Conservation (phyloP, 2,113 vertebrate species). For the Perca fluviatilis region DNA sequence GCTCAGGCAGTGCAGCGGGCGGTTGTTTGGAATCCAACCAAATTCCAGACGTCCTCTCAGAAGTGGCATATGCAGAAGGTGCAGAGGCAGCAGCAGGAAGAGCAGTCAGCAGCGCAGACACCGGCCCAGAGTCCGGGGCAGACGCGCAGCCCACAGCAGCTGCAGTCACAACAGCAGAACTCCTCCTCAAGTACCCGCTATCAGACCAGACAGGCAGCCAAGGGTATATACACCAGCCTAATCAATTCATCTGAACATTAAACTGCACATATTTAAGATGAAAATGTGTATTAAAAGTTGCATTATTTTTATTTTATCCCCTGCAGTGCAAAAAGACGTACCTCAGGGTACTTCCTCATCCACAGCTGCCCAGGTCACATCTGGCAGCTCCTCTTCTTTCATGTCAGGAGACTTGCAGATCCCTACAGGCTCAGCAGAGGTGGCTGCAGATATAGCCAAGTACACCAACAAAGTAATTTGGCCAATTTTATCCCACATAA, state of each 20-base stretch:
- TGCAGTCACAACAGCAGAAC: slow-evolving; percentile 73
- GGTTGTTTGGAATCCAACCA: slow-evolving; percentile 95
- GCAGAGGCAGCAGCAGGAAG: slow-evolving; percentile 90
- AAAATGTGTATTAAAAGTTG: neutral
- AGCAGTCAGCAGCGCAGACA: slow-evolving; percentile 75
- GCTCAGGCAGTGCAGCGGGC: slow-evolving; percentile 90
- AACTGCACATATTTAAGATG: neutral
- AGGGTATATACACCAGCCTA: slow-evolving; percentile 85
- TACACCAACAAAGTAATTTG: slow-evolving; percentile 94
- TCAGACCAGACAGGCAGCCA: slow-evolving; percentile 96
- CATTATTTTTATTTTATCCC: slow-evolving; percentile 5
- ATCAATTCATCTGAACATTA: neutral
- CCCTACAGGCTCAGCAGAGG: slow-evolving; percentile 94
- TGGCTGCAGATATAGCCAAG: slow-evolving; percentile 97
- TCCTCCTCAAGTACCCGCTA: slow-evolving; percentile 94
- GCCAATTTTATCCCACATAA: neutral
- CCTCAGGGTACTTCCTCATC: slow-evolving; percentile 90
- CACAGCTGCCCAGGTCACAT: slow-evolving; percentile 87
- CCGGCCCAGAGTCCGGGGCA: slow-evolving; percentile 69
- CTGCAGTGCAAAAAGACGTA: slow-evolving; percentile 93
- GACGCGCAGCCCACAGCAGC: slow-evolving; percentile 72
- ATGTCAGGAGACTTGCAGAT: slow-evolving; percentile 90
- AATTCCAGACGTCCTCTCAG: slow-evolving; percentile 96
- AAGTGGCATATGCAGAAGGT: slow-evolving; percentile 98
- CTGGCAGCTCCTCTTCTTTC: slow-evolving; percentile 83